A percentile compares a stretch with the other conserved stretches of the same genome.
phyloP scores from a whole-genome alignment of 2,888 invertebrate genomes.

The Microdon myrmicae region DNA sequence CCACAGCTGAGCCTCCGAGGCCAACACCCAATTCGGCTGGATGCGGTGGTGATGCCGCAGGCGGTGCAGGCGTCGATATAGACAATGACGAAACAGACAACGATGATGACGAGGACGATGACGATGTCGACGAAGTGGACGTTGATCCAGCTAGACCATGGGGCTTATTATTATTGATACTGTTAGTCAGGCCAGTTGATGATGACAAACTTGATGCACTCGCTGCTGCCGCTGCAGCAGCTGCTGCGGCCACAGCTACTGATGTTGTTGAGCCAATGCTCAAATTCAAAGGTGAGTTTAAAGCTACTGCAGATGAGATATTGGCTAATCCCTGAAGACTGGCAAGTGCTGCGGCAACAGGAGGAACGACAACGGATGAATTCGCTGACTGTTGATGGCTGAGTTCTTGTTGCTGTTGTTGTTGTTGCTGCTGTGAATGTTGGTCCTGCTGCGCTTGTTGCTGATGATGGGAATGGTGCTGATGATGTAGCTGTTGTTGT shows the following conservation, averaged over 20 bases:
- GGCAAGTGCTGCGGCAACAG: slow-evolving; percentile 73
- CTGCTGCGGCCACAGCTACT: slow-evolving; percentile 55
- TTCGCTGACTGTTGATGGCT: slow-evolving; percentile 68
- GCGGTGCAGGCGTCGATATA: slow-evolving; percentile 59
- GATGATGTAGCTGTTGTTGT: slow-evolving; percentile 57
- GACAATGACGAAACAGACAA: slow-evolving; percentile 57
- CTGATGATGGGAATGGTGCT: slow-evolving; percentile 55
- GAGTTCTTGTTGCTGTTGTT: slow-evolving; percentile 55
- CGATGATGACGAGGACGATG: slow-evolving; percentile 54
- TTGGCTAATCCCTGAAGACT: slow-evolving; percentile 72
- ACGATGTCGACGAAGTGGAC: slow-evolving; percentile 59
- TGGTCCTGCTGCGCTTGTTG: slow-evolving; percentile 72
- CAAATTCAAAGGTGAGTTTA: slow-evolving; percentile 85
- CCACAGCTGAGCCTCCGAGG: slow-evolving; percentile 70
- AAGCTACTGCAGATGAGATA: slow-evolving; percentile 69
- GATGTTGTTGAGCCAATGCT: slow-evolving; percentile 72
- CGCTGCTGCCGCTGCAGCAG: slow-evolving; percentile 47
- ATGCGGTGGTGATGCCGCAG: slow-evolving; percentile 68
- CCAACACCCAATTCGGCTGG: slow-evolving; percentile 62
- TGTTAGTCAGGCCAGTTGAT: slow-evolving; percentile 45
- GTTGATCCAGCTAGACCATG: slow-evolving; percentile 47
- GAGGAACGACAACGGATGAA: slow-evolving; percentile 59
- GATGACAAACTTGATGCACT: slow-evolving; percentile 59
- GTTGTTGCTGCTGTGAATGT: slow-evolving; percentile 70
- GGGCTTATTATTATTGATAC: slow-evolving; percentile 51